These are phyloP conservation scores for Pinctada fucata DNA, from an alignment of 2,888 invertebrate genomes.

Conservation along the genomic window DNA sequence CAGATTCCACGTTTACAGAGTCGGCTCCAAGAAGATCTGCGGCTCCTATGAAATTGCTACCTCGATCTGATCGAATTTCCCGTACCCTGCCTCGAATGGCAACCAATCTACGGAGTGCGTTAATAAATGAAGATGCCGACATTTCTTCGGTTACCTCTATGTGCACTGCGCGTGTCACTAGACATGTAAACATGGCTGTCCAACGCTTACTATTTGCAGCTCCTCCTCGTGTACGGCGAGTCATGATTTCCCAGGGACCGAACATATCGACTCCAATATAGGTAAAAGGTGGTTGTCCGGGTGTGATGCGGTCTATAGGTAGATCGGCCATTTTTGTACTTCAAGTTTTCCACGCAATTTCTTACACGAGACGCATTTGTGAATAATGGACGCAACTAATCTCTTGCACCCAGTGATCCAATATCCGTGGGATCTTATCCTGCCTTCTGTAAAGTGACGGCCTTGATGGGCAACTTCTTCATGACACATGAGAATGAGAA, in stretches of 20 bases:
- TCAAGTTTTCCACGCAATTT: conserved; percentile 17
- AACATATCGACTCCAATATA: conserved; percentile 35
- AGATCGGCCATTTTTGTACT: conserved; percentile 28
- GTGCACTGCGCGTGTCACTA: conserved; percentile 33
- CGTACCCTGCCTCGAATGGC: not conserved
- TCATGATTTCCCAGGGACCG: conserved; percentile 29
- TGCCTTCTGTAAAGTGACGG: conserved; percentile 19
- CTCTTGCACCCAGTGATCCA: conserved; percentile 36
- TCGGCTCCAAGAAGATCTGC: not conserved
- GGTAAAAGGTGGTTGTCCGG: conserved; percentile 32
- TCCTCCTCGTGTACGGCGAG: conserved; percentile 28
- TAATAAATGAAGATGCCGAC: conserved; percentile 31
- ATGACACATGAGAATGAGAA: conserved; percentile 24
- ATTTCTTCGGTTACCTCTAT: conserved; percentile 37
- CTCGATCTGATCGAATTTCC: conserved; percentile 16
- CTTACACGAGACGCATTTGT: conserved; percentile 32
- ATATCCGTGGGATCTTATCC: conserved; percentile 14
- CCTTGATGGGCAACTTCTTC: conserved; percentile 17
- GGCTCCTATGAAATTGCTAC: conserved; percentile 27
- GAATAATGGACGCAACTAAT: conserved; percentile 22
- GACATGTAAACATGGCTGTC: conserved; percentile 37
- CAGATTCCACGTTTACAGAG: not conserved
- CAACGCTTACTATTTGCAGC: conserved; percentile 29
- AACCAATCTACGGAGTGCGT: conserved; percentile 6
- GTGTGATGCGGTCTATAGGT: conserved; percentile 23